Conservation (phyloP, 1,140 invertebrate species). For the Drosophila auraria region DNA sequence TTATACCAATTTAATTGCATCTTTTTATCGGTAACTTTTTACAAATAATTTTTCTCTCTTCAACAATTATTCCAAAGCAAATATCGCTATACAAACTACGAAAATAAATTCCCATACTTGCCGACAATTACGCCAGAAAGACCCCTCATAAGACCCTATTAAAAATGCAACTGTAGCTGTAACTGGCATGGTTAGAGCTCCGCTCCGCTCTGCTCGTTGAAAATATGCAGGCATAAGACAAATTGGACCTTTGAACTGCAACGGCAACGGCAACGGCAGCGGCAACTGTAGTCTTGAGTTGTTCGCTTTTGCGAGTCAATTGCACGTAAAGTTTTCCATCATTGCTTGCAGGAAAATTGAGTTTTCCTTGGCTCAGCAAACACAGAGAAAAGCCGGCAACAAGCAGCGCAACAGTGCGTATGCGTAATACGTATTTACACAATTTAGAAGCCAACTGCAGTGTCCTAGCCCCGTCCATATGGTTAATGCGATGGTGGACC, state of each 20-base stretch:
- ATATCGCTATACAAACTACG: background rate
- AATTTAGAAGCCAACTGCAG: slow-evolving; percentile 54
- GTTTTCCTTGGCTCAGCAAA: slow-evolving; percentile 13
- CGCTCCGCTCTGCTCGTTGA: background rate
- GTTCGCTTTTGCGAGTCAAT: slow-evolving; percentile 22
- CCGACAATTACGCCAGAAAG: background rate
- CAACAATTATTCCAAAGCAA: background rate
- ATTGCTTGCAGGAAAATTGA: slow-evolving; percentile 28
- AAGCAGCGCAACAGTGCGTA: slow-evolving; percentile 34
- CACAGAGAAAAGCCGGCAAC: slow-evolving; percentile 1
- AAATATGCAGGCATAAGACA: slow-evolving; percentile 8
- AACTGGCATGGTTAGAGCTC: background rate
- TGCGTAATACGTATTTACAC: slow-evolving; percentile 55
- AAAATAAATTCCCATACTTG: background rate
- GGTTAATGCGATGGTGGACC: slow-evolving; percentile 57
- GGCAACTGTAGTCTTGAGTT: slow-evolving; percentile 17
- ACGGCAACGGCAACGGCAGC: background rate
- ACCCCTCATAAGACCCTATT: slow-evolving; percentile 4
- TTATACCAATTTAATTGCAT: too few species aligned
- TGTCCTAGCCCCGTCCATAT: slow-evolving; percentile 39
- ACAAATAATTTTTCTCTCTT: too few species aligned
- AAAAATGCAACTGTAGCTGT: slow-evolving; percentile 7
- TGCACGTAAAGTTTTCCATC: slow-evolving; percentile 32
- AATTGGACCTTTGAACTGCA: slow-evolving; percentile 6
- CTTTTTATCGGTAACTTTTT: too few species aligned